Evolutionary conservation across 1,140 invertebrate genomes (phyloP).

Genomic region (Leptonema lineaticorne): DNA sequence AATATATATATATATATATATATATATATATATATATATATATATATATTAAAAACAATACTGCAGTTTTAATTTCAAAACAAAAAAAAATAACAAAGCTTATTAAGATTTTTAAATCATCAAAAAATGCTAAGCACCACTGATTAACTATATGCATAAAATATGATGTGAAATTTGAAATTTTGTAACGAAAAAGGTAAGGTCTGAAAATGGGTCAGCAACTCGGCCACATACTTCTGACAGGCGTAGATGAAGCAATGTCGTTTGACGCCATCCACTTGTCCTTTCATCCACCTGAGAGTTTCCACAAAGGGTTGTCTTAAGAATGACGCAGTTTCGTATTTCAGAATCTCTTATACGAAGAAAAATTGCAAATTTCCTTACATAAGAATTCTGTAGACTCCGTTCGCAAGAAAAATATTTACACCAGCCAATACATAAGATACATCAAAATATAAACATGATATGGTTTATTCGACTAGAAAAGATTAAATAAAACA

Average conservation of each 20-base stretch:
- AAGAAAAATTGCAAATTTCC: not conserved
- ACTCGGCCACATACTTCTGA: slow-evolving; percentile 3
- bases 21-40: too few species aligned
- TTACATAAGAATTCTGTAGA: too few species aligned
- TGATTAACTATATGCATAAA: not conserved
- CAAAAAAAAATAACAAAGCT: too few species aligned
- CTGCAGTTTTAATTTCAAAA: too few species aligned
- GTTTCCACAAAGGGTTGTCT: slow-evolving; percentile 28
- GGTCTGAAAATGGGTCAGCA: slow-evolving; percentile 19
- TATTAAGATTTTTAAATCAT: too few species aligned
- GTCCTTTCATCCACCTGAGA: slow-evolving; percentile 32
- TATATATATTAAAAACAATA: too few species aligned
- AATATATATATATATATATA: not conserved
- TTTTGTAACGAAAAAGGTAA: slow-evolving; percentile 1
- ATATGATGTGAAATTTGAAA: not conserved
- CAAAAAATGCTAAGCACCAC: too few species aligned
- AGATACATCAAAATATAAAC: too few species aligned
- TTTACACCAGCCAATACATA: too few species aligned
- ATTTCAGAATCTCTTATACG: slow-evolving; percentile 7
- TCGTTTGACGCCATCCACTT: slow-evolving; percentile 26
- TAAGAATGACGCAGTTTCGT: slow-evolving; percentile 12
- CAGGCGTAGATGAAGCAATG: slow-evolving; percentile 17
- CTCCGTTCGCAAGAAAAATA: too few species aligned
- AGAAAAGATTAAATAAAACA: too few species aligned
- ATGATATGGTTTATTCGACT: too few species aligned